A percentile compares a stretch with the other conserved stretches of the same genome.
Conservation (phyloP, 1,140 invertebrate species). For the Branchinecta lindahli region DNA sequence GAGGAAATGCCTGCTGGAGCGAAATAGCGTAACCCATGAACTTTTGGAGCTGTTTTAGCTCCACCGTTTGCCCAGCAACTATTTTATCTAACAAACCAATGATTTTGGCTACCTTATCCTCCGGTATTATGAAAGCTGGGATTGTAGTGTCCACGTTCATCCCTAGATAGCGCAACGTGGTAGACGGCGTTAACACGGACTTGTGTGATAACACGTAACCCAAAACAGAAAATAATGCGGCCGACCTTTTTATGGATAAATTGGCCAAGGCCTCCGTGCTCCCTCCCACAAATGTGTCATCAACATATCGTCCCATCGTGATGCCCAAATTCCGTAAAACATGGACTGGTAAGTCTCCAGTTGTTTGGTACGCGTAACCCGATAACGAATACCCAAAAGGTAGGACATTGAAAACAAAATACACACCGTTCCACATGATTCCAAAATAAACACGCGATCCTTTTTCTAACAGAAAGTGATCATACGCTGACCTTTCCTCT, state of each 20-base stretch:
- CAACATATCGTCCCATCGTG: background rate
- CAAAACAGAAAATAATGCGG: background rate
- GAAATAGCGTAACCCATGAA: constrained; percentile 1
- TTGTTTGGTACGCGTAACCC: background rate
- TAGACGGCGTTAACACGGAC: background rate
- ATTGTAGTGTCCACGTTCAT: background rate
- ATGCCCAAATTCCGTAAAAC: background rate
- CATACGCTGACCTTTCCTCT: constrained; percentile 5
- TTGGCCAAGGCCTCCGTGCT: background rate
- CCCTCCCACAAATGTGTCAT: no score
- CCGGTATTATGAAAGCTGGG: background rate
- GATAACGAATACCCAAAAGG: constrained; percentile 1
- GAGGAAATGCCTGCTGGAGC: background rate
- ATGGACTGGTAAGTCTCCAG: background rate
- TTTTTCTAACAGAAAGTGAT: background rate
- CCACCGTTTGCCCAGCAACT: background rate
- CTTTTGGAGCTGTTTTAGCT: background rate
- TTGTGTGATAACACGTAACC: background rate
- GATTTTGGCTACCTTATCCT: background rate
- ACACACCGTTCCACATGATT: background rate
- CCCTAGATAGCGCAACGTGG: background rate
- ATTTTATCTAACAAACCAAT: background rate
- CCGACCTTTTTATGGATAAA: background rate
- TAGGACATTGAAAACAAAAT: constrained; percentile 6
- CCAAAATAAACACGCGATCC: background rate